Evolutionary conservation across 2,113 vertebrate species (phyloP), one percentile per base, ranked within the genome.

Genomic region (Ammodytes marinus): DNA sequence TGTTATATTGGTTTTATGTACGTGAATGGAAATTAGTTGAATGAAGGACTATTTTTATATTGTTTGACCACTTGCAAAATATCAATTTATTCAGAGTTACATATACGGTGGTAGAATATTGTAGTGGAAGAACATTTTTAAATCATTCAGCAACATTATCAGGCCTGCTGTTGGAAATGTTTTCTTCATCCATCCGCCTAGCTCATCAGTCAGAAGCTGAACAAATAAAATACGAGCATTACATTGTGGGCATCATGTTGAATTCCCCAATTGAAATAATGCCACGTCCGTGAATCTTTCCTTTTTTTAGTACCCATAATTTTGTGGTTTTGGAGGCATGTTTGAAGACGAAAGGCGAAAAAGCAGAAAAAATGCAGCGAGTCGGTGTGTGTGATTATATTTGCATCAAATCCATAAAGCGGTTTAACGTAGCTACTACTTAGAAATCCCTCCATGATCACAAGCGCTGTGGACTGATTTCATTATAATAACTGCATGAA

Each of bases 341-440:
- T 72, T 83, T 76, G 58, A 75, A 74, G 84, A 60, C 83, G 75
- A 82, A 86, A 27, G 63, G 67, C 77, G 82, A 75, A 80, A 58
- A 43, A 68, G 55, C 58, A 55, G 69, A 63, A 87, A 63, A 86
- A 87, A 83, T 74, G 61, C 54, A 57, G 50, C 61, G 1, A 35
- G 54, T 15, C 2, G 1, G 40, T 63, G 15, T 35, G 75, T 84
- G 77, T 60, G 78, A 77, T 77, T 86, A 75, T 84, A 84, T 88
- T 85, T 90, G 70, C 65, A 69, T 85, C 2, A 0, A 64, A 91
- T 87, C 76, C 88, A 80, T 87, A 79, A 74, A 55, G 86, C 42
- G 85, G 85, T 91, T 88, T 79, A 86, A 73, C 83, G 57, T 58
- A 82, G 80, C 84, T 79, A 40, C 69, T 73, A 76, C 86, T 87